Conservation (phyloP, 1,140 invertebrate species). For the Drosophila seguyi region DNA sequence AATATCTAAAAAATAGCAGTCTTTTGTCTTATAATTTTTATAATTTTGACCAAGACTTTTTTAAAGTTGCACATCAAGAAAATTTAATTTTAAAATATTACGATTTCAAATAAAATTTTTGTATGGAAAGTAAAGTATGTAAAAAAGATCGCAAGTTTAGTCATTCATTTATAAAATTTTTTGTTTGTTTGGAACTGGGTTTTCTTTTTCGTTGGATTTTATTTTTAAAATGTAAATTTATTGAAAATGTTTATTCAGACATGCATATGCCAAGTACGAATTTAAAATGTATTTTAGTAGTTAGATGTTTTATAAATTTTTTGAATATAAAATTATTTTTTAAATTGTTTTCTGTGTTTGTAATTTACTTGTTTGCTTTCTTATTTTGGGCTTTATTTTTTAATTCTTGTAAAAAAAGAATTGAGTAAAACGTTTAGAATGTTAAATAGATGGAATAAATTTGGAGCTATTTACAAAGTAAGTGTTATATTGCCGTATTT, state of each 20-base stretch:
- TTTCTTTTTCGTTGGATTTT: background rate
- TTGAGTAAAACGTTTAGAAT: background rate
- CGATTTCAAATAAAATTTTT: background rate
- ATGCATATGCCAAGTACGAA: background rate
- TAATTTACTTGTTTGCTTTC: background rate
- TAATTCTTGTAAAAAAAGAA: background rate
- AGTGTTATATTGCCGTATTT: background rate
- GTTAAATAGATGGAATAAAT: background rate
- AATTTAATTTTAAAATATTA: background rate
- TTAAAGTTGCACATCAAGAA: background rate
- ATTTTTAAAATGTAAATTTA: background rate
- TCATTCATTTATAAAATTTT: background rate
- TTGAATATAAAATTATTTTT: too few species aligned
- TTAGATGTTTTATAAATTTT: too few species aligned
- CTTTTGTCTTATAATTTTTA: background rate
- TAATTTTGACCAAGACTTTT: background rate
- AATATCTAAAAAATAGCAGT: constrained; percentile 2
- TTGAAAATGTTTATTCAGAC: background rate
- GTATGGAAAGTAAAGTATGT: too few species aligned
- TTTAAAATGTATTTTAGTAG: background rate
- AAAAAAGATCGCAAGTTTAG: too few species aligned
- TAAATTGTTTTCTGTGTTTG: background rate
- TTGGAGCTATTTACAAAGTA: background rate
- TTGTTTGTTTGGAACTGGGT: background rate
- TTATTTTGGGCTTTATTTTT: background rate